These are phyloP conservation scores for Gulo gulo DNA, from an alignment of 2,113 vertebrate species.

Conservation along the genomic window DNA sequence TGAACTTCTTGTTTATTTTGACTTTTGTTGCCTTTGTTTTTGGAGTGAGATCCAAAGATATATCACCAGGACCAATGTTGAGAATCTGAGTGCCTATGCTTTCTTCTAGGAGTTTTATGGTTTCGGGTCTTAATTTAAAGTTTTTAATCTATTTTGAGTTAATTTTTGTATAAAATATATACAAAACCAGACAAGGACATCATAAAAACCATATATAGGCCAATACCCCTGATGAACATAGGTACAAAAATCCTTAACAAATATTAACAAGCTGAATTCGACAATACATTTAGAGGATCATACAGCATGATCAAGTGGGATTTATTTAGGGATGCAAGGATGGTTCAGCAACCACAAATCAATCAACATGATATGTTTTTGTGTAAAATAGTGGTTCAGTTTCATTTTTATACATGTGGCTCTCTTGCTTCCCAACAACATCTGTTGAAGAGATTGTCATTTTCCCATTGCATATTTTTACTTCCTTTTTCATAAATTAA, in stretches of 20 bases:
- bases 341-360: background rate
- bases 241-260: background rate
- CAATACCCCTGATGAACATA: background rate
- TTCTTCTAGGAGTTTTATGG: background rate
- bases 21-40: background rate
- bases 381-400: background rate
- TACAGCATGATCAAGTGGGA: background rate
- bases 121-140: background rate
- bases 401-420: background rate
- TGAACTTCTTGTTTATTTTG: background rate
- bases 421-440: background rate
- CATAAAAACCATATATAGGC: no score
- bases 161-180: background rate
- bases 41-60: background rate
- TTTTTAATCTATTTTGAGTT: background rate
- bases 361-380: background rate
- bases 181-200: no score
- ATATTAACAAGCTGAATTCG: background rate
- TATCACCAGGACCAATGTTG: background rate
- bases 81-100: background rate
- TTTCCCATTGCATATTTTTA: background rate
- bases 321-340: background rate
- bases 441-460: background rate
- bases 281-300: background rate
- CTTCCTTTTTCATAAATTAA: background rate